A percentile compares a stretch with the other conserved stretches of the same genome.
phyloP scores from a whole-genome alignment of 2,797 vertebrate species.

The Synanceia verrucosa region DNA sequence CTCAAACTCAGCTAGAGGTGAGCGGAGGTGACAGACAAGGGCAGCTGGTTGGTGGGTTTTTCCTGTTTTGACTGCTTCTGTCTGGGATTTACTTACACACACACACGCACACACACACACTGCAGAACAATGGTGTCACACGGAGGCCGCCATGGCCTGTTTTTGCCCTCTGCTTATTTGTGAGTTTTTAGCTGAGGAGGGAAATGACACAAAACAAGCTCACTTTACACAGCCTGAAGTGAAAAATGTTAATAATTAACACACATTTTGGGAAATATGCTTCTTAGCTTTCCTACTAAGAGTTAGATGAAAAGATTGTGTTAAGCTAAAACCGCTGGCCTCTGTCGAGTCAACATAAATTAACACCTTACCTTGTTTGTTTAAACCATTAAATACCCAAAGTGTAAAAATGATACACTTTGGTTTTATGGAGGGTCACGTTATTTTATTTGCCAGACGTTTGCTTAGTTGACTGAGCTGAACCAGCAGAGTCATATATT shows the following conservation, averaged over 20 bases:
- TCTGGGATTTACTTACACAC: constrained; percentile 34
- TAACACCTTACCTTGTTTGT: background rate
- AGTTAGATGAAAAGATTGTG: background rate
- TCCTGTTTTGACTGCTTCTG: constrained; percentile 76
- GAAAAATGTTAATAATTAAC: background rate
- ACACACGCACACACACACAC: constrained; percentile 32
- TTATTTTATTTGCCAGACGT: too few relatives aligned
- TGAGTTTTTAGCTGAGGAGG: constrained; percentile 12
- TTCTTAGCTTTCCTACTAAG: background rate
- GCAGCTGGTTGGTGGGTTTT: constrained; percentile 68
- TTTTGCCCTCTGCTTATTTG: constrained; percentile 45
- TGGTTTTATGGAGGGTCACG: background rate
- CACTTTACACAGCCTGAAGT: background rate
- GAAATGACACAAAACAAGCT: constrained; percentile 17
- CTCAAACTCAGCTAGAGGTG: constrained; percentile 55
- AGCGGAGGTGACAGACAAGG: constrained; percentile 60
- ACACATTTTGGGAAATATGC: background rate
- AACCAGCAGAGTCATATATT: background rate
- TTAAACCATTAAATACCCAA: background rate
- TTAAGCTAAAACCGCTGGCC: background rate
- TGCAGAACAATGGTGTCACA: constrained; percentile 42
- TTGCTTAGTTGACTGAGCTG: background rate
- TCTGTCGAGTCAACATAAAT: background rate
- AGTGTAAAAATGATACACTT: background rate
- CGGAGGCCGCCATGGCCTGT: constrained; percentile 9